Base-by-base conservation (phyloP, 2,113 vertebrate genomes). In the Ophthalmolycus amberensis region DNA sequence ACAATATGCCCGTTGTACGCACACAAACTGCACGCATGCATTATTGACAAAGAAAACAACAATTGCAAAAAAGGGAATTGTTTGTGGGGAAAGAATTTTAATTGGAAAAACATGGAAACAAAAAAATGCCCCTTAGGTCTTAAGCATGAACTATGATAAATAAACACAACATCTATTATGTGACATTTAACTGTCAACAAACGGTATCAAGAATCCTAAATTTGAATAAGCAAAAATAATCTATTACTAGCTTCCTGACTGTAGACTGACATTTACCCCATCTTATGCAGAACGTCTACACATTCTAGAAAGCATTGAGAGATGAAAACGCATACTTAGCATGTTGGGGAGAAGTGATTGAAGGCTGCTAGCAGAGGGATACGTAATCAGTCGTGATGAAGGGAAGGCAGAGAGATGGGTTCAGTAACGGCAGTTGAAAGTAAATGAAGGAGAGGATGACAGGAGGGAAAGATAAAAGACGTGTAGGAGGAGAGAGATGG, bases 171-270 rank as follows among this genome's bases (percentile, higher is more conserved):
- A 74, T 63, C 18, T 38, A 46, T 70, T 71, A 58, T 59, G 25
- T 52, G 69, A 60, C n/a, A 72, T 18, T 46, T 9, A 25, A 59
- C 37, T 64, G 46, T 77, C 8, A 32, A 73, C 25, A 18, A 50
- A 56, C 3, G 38, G 74, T 4, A 38, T 46, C 14, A 40, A 32
- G 27, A 34, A 27, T 82, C 37, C 29, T 52, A 54, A 69, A 46
- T 76, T 71, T 67, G 70, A 78, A 82, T 73, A 40, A 74, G 71
- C 46, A 44, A 32, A 32, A 69, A 79, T 71, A 75, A 67, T 69
- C 27, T 9, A 40, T 63, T 22, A 75, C 48, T 9, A 80, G 71
- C 69, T 42, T 59, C 15, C 20, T 81, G n/a, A 10, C 77, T 34
- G 52, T 27, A 58, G 46, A 69, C 22, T 66, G 58, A 83, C 48